Conservation (phyloP, 1,140 invertebrate species). For the Eurosta solidaginis region DNA sequence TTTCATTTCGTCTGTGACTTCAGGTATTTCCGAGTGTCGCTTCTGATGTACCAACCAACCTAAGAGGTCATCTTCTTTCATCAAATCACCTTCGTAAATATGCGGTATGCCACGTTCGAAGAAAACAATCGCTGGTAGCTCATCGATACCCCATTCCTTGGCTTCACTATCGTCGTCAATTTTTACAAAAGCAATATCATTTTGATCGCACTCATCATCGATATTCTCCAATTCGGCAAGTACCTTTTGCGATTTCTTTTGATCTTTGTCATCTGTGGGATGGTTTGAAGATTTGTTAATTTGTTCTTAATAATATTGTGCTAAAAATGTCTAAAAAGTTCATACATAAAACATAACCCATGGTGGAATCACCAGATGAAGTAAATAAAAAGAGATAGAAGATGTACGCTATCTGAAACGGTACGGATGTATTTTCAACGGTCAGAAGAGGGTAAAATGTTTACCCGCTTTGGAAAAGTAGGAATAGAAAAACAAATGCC, state of each 20-base stretch:
- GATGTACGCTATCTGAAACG: too few species aligned
- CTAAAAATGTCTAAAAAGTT: too few species aligned
- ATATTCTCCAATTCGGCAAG: slow-evolving; percentile 89
- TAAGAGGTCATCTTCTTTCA: slow-evolving; percentile 87
- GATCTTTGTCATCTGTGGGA: slow-evolving; percentile 83
- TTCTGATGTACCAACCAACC: slow-evolving; percentile 90
- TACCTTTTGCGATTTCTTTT: slow-evolving; percentile 88
- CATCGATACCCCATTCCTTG: slow-evolving; percentile 86
- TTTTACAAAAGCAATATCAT: slow-evolving; percentile 91
- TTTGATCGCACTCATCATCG: slow-evolving; percentile 91
- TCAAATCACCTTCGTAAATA: slow-evolving; percentile 88
- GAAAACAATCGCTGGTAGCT: slow-evolving; percentile 77
- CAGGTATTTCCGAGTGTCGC: slow-evolving; percentile 87
- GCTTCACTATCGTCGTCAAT: slow-evolving; percentile 87
- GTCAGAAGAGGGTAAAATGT: too few species aligned
- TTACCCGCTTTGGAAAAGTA: too few species aligned
- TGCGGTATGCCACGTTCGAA: slow-evolving; percentile 88
- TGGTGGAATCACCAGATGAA: too few species aligned
- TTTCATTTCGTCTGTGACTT: slow-evolving; percentile 93
- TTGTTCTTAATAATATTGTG: too few species aligned
- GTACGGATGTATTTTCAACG: too few species aligned
- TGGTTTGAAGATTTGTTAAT: too few species aligned
- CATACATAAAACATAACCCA: too few species aligned
- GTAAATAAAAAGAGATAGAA: too few species aligned
- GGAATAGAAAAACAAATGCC: too few species aligned